Evolutionary conservation across 2,797 vertebrate genomes (phyloP), one percentile per base, ranked within the genome.

Genomic region (Trachops cirrhosus): DNA sequence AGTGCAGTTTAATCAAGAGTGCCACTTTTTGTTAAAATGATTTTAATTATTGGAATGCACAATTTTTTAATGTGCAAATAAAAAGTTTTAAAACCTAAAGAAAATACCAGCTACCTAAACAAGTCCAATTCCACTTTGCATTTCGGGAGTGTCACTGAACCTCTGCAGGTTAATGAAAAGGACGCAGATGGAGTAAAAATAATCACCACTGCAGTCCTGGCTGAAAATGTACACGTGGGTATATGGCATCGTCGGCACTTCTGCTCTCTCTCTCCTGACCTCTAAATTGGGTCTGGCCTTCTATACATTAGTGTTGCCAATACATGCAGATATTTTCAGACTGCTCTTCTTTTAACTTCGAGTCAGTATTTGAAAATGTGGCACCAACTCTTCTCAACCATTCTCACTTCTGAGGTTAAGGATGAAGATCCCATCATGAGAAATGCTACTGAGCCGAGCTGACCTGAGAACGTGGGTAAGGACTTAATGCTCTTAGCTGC

Each of bases 391-490:
- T 67, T 57, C 3, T 92, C 68, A 83, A 34, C 29, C 75, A 64
- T 82, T 87, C 80, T 70, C 4, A 59, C 41, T 39, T 62, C 88
- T 86, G 91, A 34, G 24, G 16, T 50, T 78, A 82, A 88, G 77
- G 50, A 0, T 90, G 39, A 96, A 41, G 62, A 78, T 82, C 10
- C 54, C 52, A 89, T 67, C 21, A 29, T 21, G 67, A 64, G 22
- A 86, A 68, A 85, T 80, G 67, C 46, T 34, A 5, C 39, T 77
- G 93, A 80, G 24, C 41, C 32, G 34, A 86, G 29, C 41, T 57
- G 57, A 86, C 37, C 21, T 75, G n/a, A 97, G 78, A 86, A 80
- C 24, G 34, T 24, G 15, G 22, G 64, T 54, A 94, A 75, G 97
- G 59, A 82, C 62, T 86, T 83, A 15, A 68, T n/a, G 29, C 24